Evolutionary conservation across 37 sponge, comb jelly and placozoan genomes (phyloP).

Genomic region (Agelas oroides): DNA sequence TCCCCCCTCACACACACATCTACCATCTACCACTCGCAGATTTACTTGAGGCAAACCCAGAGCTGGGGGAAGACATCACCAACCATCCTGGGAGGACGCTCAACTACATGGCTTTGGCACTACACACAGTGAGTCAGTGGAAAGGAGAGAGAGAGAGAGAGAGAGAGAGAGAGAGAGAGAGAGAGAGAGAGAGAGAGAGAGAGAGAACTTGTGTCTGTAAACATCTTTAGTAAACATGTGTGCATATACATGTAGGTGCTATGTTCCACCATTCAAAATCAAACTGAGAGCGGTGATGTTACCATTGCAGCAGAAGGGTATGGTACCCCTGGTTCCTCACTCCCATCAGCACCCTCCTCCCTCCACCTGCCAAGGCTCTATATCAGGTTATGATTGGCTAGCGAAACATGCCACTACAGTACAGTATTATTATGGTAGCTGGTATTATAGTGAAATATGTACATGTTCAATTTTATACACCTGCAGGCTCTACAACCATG

Average conservation of each 20-base stretch:
- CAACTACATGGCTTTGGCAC: conserved; percentile 59
- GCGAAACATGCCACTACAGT: no score
- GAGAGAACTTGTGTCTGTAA: not conserved
- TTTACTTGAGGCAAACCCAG: not conserved
- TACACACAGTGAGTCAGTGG: conserved; percentile 44
- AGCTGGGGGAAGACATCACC: conserved; percentile 32
- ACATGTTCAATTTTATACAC: no score
- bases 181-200: not conserved
- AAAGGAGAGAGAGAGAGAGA: no score
- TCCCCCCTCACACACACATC: not conserved
- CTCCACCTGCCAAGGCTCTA: conserved; percentile 5
- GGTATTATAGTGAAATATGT: no score
- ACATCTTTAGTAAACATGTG: not conserved
- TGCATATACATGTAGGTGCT: not conserved
- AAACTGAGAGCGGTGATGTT: not conserved
- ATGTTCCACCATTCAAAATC: not conserved
- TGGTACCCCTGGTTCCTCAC: not conserved
- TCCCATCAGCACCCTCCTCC: no score
- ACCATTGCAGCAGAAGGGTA: not conserved
- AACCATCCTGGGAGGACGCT: conserved; percentile 64
- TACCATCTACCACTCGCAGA: not conserved
- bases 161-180: no score
- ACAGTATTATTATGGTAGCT: no score
- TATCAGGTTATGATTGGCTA: conserved; percentile 3
- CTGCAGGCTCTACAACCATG: conserved; percentile 78